Conservation (phyloP, 2,888 invertebrate genomes). For the Oasisia sp. region DNA sequence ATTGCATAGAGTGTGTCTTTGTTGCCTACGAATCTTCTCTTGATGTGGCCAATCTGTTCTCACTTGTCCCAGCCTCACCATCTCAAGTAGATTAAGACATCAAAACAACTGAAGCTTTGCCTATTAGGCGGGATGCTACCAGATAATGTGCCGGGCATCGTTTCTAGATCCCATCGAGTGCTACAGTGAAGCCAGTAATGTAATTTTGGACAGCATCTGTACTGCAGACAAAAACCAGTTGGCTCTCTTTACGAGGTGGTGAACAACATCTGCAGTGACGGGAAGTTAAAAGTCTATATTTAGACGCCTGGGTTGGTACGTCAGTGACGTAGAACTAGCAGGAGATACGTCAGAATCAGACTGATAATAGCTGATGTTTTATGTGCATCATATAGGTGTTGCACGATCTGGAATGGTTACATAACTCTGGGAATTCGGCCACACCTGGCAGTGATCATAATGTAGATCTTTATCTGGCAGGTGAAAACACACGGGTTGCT, state of each 20-base stretch:
- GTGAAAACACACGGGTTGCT: neutral
- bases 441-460: neutral
- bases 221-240: neutral
- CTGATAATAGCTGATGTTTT: neutral
- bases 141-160: neutral
- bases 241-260: neutral
- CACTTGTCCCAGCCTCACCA: neutral
- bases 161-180: neutral
- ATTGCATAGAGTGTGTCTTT: neutral
- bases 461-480: neutral
- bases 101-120: slow-evolving; percentile 17
- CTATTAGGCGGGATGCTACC: neutral
- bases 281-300: neutral
- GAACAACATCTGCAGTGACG: neutral
- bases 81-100: neutral
- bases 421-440: neutral
- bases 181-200: neutral
- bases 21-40: neutral
- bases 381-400: neutral
- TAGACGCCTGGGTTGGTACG: neutral
- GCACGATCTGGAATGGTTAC: neutral
- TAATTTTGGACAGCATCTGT: neutral
- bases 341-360: neutral
- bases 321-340: neutral
- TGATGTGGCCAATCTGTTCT: neutral